Conservation (phyloP, 2,113 vertebrate genomes). For the Megalops atlanticus region DNA sequence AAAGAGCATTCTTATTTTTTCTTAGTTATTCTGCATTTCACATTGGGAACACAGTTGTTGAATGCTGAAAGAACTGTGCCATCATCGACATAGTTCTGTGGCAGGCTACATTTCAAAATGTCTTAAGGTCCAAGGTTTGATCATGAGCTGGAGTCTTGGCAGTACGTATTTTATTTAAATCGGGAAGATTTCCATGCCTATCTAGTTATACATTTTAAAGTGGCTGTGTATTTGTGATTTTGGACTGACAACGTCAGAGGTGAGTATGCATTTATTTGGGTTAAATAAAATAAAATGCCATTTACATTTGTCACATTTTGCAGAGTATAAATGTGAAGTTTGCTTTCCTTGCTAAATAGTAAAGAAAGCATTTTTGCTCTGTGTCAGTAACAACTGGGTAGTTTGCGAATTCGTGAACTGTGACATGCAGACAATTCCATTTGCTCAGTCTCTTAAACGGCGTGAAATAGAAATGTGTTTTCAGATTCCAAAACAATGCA, state of each 20-base stretch:
- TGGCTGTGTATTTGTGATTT: conserved; percentile 8
- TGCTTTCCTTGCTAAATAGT: neutral
- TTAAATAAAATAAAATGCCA: neutral
- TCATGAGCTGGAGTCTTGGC: neutral
- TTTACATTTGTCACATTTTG: neutral
- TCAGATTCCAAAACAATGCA: neutral
- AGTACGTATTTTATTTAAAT: neutral
- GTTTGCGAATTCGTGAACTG: neutral
- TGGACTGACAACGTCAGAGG: conserved; percentile 58
- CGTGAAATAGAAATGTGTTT: neutral
- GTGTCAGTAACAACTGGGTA: neutral
- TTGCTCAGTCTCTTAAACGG: neutral
- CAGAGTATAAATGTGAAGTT: neutral
- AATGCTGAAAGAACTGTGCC: conserved; percentile 29
- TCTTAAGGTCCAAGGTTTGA: conserved; percentile 40
- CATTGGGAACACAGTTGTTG: conserved; percentile 15
- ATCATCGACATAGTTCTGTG: conserved; percentile 26
- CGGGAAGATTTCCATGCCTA: neutral
- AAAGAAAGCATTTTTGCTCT: neutral
- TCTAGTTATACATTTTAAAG: conserved; percentile 19
- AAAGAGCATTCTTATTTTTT: neutral
- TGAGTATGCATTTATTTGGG: conserved; percentile 44
- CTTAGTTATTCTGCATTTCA: neutral
- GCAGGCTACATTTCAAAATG: conserved; percentile 47
- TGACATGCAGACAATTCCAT: neutral